Evolutionary conservation across 2,888 invertebrate genomes (phyloP).

Genomic region (Euplagia quadripunctaria): DNA sequence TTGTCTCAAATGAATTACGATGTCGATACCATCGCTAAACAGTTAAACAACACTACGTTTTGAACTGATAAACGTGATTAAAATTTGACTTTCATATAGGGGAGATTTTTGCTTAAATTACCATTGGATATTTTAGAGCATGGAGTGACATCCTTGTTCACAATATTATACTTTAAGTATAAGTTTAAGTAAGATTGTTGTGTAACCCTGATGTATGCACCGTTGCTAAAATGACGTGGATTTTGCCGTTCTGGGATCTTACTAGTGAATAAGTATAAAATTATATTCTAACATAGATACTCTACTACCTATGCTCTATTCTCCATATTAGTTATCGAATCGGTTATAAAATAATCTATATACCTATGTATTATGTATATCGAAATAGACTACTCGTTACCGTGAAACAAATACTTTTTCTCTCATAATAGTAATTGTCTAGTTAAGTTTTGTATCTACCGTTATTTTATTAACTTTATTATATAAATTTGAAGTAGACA

Average conservation of each 20-base stretch:
- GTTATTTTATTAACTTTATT: conserved; percentile 46
- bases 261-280: too few relatives aligned
- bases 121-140: not conserved
- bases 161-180: not conserved
- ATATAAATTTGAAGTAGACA: conserved; percentile 32
- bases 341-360: too few relatives aligned
- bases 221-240: too few relatives aligned
- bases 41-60: conserved; percentile 64
- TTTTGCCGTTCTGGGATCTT: too few relatives aligned
- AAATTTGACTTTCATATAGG: conserved; percentile 40
- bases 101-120: conserved; percentile 7
- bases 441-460: conserved; percentile 19
- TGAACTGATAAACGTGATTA: conserved; percentile 45
- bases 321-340: too few relatives aligned
- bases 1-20: conserved; percentile 78
- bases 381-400: too few relatives aligned
- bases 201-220: too few relatives aligned
- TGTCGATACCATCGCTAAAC: conserved; percentile 63
- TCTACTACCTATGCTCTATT: too few relatives aligned
- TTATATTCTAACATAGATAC: too few relatives aligned
- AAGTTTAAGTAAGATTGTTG: too few relatives aligned
- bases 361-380: too few relatives aligned
- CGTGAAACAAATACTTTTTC: not conserved
- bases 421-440: conserved; percentile 8
- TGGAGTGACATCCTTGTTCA: not conserved